phyloP scores from a whole-genome alignment of 2,113 vertebrate genomes.

The Xyrauchen texanus region DNA sequence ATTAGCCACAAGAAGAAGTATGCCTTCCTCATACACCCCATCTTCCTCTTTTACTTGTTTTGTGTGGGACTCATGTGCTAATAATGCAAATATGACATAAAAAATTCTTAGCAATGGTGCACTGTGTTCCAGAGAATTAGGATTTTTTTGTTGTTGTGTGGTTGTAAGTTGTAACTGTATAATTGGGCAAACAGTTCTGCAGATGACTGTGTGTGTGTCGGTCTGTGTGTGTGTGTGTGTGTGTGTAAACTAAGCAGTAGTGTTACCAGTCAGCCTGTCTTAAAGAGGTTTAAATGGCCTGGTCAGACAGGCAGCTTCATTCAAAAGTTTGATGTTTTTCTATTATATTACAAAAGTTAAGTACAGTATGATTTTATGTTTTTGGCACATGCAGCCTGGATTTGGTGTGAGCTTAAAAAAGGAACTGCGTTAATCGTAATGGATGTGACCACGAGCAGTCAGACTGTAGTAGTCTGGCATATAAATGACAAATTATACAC shows the following conservation, averaged over 20 bases:
- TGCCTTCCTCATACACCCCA: not conserved
- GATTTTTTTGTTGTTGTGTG: not conserved
- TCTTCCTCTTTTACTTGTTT: not conserved
- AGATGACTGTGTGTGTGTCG: no score
- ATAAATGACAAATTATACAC: no score
- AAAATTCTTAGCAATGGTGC: not conserved
- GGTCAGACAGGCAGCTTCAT: slow-evolving; percentile 1
- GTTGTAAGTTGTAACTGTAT: not conserved
- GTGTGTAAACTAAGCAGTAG: not conserved
- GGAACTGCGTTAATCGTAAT: no score
- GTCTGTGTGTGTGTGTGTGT: not conserved
- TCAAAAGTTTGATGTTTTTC: not conserved
- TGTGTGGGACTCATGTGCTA: not conserved
- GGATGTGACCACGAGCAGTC: no score
- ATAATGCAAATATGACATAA: not conserved
- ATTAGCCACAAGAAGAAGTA: slow-evolving; percentile 63
- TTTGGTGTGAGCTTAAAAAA: no score
- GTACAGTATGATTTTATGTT: no score
- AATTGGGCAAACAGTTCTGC: no score
- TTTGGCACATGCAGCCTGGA: no score
- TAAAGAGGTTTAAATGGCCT: slow-evolving; percentile 25
- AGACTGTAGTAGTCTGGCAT: no score
- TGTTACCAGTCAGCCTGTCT: not conserved
- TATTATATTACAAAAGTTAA: no score
- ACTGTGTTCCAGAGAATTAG: not conserved